Evolutionary conservation across 1,140 invertebrate species (phyloP), one percentile per base, ranked within the genome.

Genomic region (Drosophila saltans): DNA sequence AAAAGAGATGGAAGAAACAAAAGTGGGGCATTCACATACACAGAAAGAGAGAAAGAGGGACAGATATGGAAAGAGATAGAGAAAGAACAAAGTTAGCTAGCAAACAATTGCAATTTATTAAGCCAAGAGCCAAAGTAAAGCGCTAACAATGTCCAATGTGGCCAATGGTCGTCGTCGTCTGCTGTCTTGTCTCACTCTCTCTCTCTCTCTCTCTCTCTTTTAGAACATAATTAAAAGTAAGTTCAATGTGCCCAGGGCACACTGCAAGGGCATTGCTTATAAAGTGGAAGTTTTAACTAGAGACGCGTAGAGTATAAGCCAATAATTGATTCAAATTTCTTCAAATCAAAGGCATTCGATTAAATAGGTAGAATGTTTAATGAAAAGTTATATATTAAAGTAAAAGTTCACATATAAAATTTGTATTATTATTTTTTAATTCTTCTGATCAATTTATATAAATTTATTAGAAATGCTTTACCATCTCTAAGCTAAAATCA

Each of bases 101-200:
- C 84, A 89, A 89, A 88, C 83, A 88, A 88, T 88, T 83, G 83
- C 83, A 88, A 89, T 89, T 89, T 89, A 89, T 89, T 89, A 89
- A 89, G 81, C 75, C 76, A 86, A 81, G 79, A 83, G 68, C 57
- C 56, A 36, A 73, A 68, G 78, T 71, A 69, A 65, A 75, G 71
- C 80, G 71, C 80, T 72, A 75, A 89, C 80, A 88, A 89, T 78
- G 84, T 78, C 59, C 74, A 72, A 21, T 84, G 80, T 72, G 77
- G 59, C 66, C 74, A 75, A 55, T 30, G 45, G 45, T n/a, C 45
- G 45, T 52, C 9, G 45, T 52, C 24, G 45, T 48, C 45, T 48
- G 16, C 16, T 48, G 40, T 52, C 65, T 48, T 52, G 26, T 43
- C 65, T 56, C 62, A 6, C 63, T 68, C 63, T 78, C 33, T 36